These are phyloP conservation scores for Lepisosteus osseus DNA, from an alignment of 2,113 vertebrate genomes.

Conservation along the genomic window DNA sequence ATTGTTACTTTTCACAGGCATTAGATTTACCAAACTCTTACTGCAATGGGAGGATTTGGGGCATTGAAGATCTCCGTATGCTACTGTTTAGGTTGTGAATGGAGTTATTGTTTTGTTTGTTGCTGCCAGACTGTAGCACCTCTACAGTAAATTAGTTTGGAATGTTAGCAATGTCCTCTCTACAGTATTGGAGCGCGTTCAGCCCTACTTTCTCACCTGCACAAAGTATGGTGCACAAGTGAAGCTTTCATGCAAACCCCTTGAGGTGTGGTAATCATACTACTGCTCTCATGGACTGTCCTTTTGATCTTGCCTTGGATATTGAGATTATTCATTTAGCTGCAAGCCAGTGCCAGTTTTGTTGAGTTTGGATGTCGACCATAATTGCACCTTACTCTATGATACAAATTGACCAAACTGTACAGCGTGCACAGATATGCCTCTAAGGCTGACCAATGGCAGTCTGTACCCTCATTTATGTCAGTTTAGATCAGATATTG, in stretches of 20 bases:
- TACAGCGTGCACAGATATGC: background rate
- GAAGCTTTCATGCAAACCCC: background rate
- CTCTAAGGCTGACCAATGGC: background rate
- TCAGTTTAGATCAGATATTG: background rate
- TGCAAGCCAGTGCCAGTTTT: conserved; percentile 3
- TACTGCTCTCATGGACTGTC: background rate
- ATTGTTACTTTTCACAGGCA: too few species aligned
- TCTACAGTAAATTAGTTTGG: too few species aligned
- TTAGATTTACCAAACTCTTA: too few species aligned
- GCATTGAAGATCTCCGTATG: too few species aligned
- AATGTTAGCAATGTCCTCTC: too few species aligned
- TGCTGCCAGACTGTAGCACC: too few species aligned
- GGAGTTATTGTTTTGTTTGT: too few species aligned
- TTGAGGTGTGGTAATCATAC: background rate
- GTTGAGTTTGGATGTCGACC: background rate
- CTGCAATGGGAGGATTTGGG: too few species aligned
- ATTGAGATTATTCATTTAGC: background rate
- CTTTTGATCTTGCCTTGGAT: background rate
- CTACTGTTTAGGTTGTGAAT: too few species aligned
- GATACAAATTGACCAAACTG: background rate
- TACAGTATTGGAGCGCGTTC: too few species aligned
- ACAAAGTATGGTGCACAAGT: background rate
- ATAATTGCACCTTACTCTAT: background rate
- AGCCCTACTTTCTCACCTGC: background rate
- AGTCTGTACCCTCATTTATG: background rate